Percentiles rank a stretch among this genome's conserved stretches.
Evolutionary conservation across 2,797 vertebrate genomes (phyloP).

Genomic region (Peromyscus attwateri): DNA sequence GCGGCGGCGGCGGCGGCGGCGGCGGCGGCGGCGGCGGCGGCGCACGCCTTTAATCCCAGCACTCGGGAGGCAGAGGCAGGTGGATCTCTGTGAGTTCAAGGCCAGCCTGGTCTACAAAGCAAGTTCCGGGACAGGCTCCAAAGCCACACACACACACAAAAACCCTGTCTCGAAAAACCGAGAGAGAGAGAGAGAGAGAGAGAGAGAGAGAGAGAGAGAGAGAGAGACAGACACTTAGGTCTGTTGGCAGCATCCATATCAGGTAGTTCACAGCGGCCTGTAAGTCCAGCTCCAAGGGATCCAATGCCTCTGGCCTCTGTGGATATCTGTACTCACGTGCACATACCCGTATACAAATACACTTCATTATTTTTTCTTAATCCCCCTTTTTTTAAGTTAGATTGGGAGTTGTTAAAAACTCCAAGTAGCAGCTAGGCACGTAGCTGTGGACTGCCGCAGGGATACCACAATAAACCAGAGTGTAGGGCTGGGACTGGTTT

Average conservation of each 20-base stretch:
- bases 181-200: too few species aligned
- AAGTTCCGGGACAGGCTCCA: too few species aligned
- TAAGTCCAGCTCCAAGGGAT: not conserved
- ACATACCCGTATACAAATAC: not conserved
- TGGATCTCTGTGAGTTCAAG: too few species aligned
- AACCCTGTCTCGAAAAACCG: too few species aligned
- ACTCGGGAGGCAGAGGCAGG: too few species aligned
- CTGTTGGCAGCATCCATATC: not conserved
- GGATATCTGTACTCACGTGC: not conserved
- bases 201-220: too few species aligned
- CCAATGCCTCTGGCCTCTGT: not conserved
- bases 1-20: too few species aligned
- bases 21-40: too few species aligned
- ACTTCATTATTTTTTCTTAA: slow-evolving; percentile 85
- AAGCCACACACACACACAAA: too few species aligned
- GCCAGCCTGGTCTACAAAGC: too few species aligned
- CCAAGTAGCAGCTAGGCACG: slow-evolving; percentile 90
- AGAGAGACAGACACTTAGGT: not conserved
- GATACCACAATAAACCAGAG: slow-evolving; percentile 90
- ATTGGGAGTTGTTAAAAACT: slow-evolving; percentile 71
- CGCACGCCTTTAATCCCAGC: too few species aligned
- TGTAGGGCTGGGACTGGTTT: slow-evolving; percentile 86
- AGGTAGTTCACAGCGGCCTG: not conserved
- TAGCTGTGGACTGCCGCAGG: slow-evolving; percentile 93
- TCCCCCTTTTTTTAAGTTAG: not conserved